Conservation (phyloP, 1,140 invertebrate genomes). For the Scaptomyza hsui region DNA sequence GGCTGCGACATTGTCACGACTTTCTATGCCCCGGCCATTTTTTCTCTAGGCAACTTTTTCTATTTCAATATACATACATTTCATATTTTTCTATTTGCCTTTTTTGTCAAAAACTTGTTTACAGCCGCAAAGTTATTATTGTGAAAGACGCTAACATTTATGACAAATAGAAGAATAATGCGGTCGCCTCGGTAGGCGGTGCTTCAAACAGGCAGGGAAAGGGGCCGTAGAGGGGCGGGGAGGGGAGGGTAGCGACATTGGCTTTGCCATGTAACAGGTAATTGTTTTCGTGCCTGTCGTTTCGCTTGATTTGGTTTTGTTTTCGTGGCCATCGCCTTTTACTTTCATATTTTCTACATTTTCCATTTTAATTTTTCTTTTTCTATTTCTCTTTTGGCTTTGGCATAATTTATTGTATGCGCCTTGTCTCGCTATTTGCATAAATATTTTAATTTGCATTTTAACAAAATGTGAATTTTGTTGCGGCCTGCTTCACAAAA, state of each 20-base stretch:
- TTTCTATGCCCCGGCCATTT: conserved; percentile 17
- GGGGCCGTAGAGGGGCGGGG: not conserved
- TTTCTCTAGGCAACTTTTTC: conserved; percentile 32
- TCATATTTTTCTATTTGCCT: conserved; percentile 3
- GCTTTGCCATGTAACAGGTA: conserved; percentile 67
- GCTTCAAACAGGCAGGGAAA: too few relatives aligned
- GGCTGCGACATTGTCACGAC: conserved; percentile 34
- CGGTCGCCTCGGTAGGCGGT: not conserved
- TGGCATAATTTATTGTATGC: conserved; percentile 77
- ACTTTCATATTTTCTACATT: conserved; percentile 43
- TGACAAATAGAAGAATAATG: conserved; percentile 53
- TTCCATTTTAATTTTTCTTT: conserved; percentile 20
- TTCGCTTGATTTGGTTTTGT: conserved; percentile 20
- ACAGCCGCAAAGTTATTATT: conserved; percentile 62
- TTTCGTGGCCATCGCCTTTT: conserved; percentile 47
- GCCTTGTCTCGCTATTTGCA: conserved; percentile 68
- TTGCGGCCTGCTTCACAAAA: conserved; percentile 22
- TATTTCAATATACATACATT: conserved; percentile 18
- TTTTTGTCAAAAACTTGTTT: conserved; percentile 51
- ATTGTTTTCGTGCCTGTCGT: conserved; percentile 55
- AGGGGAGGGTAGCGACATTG: conserved; percentile 9
- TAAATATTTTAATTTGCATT: conserved; percentile 82
- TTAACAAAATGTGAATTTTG: conserved; percentile 63
- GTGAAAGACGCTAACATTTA: conserved; percentile 73
- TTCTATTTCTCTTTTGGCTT: conserved; percentile 40